These are phyloP conservation scores for Arion vulgaris DNA, from an alignment of 1,140 invertebrate genomes.

Conservation along the genomic window DNA sequence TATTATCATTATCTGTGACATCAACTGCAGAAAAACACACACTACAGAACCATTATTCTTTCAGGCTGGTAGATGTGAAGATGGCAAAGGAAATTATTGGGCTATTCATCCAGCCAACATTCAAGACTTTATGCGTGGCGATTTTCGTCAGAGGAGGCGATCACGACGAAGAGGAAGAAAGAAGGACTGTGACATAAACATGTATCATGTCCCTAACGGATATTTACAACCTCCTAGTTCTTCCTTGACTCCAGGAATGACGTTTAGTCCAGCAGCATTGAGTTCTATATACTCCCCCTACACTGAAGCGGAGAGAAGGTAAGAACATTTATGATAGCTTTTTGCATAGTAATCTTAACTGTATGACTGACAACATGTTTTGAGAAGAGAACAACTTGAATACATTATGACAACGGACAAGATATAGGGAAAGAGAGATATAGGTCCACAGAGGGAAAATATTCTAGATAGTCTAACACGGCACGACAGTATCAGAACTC, in stretches of 20 bases:
- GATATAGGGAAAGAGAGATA: too few species aligned
- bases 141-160: slow-evolving; percentile 79
- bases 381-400: too few species aligned
- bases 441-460: too few species aligned
- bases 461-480: too few species aligned
- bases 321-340: too few species aligned
- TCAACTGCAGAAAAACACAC: not conserved
- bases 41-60: not conserved
- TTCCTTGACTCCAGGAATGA: slow-evolving; percentile 50
- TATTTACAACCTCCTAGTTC: slow-evolving; percentile 48
- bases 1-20: not conserved
- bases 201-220: slow-evolving; percentile 64
- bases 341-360: not conserved
- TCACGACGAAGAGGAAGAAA: slow-evolving; percentile 63
- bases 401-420: too few species aligned
- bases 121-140: slow-evolving; percentile 94
- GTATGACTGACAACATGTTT: not conserved
- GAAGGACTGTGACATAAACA: slow-evolving; percentile 64
- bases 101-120: slow-evolving; percentile 97
- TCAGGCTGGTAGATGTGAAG: slow-evolving; percentile 67
- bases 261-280: slow-evolving; percentile 54
- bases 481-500: too few species aligned
- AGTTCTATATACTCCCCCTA: slow-evolving; percentile 68
- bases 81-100: slow-evolving; percentile 83
- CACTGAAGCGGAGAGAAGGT: slow-evolving; percentile 64